Percentiles rank a stretch among this genome's conserved stretches.
Conservation (phyloP, 2,888 invertebrate genomes). For the Agrochola lychnidis region DNA sequence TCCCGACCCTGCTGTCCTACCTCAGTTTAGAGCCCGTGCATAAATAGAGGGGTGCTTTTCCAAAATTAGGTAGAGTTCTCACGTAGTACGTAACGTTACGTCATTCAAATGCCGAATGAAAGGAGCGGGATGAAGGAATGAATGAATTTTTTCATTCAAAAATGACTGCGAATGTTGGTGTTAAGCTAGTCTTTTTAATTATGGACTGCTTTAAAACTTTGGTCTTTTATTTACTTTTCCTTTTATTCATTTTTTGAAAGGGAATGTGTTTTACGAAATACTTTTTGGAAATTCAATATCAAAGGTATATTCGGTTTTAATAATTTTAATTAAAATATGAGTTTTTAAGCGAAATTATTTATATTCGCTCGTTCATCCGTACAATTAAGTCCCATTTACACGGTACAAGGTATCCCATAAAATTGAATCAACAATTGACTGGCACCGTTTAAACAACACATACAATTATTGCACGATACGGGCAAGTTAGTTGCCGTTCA, state of each 20-base stretch:
- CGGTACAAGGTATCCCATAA: too few relatives aligned
- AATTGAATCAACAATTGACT: too few relatives aligned
- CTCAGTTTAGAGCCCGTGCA: conserved; percentile 19
- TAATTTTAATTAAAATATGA: background rate
- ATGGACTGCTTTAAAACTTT: conserved; percentile 24
- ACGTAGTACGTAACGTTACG: conserved; percentile 45
- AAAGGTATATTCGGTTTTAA: background rate
- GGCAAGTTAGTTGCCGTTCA: too few relatives aligned
- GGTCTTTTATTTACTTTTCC: conserved; percentile 17
- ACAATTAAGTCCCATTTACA: too few relatives aligned
- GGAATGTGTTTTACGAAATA: background rate
- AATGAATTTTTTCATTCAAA: conserved; percentile 53
- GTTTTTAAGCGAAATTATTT: background rate
- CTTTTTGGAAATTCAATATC: background rate
- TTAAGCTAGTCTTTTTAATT: conserved; percentile 53
- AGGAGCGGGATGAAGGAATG: conserved; percentile 42
- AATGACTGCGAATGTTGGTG: conserved; percentile 30
- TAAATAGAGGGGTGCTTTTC: conserved; percentile 45
- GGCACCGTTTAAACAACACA: too few relatives aligned
- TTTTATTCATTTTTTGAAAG: background rate
- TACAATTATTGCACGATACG: too few relatives aligned
- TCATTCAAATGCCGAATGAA: conserved; percentile 55
- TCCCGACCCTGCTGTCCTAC: conserved; percentile 13
- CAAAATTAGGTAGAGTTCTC: conserved; percentile 58
- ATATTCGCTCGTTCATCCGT: background rate